phyloP scores from a whole-genome alignment of 1,140 invertebrate species.

The Brachystomella parvula region DNA sequence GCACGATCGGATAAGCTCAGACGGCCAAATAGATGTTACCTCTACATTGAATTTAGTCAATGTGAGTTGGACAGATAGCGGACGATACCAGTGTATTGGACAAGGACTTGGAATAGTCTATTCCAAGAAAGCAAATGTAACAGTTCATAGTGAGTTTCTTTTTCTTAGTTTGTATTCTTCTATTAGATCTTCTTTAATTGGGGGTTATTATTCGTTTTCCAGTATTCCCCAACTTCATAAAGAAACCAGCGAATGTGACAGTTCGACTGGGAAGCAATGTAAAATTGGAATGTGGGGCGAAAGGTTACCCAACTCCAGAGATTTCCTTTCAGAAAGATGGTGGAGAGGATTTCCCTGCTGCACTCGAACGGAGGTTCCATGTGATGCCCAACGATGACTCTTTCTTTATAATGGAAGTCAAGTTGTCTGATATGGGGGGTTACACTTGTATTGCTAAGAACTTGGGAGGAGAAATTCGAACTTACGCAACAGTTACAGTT shows the following conservation, averaged over 20 bases:
- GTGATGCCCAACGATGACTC: conserved; percentile 84
- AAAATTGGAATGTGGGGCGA: conserved; percentile 79
- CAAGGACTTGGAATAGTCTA: conserved; percentile 79
- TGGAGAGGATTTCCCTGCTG: conserved; percentile 90
- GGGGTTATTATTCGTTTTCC: conserved; percentile 40
- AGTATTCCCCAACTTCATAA: conserved; percentile 79
- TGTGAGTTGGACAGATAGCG: conserved; percentile 66
- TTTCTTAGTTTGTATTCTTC: conserved; percentile 5
- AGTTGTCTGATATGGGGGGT: conserved; percentile 74
- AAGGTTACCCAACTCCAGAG: conserved; percentile 76
- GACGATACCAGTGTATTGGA: conserved; percentile 87
- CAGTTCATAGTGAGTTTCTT: conserved; percentile 62
- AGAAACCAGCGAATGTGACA: conserved; percentile 74
- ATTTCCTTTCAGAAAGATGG: conserved; percentile 90
- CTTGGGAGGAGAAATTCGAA: conserved; percentile 70
- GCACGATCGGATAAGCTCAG: conserved; percentile 37
- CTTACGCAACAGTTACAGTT: conserved; percentile 82
- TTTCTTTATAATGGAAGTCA: conserved; percentile 85
- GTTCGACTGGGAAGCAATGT: conserved; percentile 77
- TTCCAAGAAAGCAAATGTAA: conserved; percentile 74
- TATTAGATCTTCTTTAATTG: conserved; percentile 12
- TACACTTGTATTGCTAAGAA: conserved; percentile 92
- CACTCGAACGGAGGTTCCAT: conserved; percentile 81
- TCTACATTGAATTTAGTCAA: conserved; percentile 63
- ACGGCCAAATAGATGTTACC: conserved; percentile 42